Base-by-base conservation (phyloP, 1,140 invertebrate species). In the Scaptomyza graminum region DNA sequence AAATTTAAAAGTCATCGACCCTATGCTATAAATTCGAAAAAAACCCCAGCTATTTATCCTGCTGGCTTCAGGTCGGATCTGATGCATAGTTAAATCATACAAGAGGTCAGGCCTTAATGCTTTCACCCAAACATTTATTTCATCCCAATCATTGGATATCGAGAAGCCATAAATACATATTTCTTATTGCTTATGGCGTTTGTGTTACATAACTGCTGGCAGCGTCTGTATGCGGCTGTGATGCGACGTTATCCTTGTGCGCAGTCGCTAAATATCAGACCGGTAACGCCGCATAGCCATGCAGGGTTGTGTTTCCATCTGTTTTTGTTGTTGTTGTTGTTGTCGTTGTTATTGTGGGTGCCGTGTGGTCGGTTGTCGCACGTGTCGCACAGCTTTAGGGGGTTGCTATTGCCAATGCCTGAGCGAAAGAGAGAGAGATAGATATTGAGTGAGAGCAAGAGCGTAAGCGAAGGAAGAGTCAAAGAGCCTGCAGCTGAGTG, bases 231-330 rank as follows among this genome's bases (percentile, higher is more conserved):
- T 51, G 34, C 68, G 37, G 44, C 37, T 59, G 15, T 57, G 52
- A 22, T 37, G 28, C 18, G 49, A 31, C 25, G 55, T 44, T 69
- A 71, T 37, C 63, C 56, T 44, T 62, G n/a, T 80, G 81, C 80
- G 80, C 80, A 85, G 73, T 65, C 77, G 79, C 61, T 39, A 43
- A 44, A 12, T 41, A 25, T 47, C 52, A 74, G 62, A 46, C 80
- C 80, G 80, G 80, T 76, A 79, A 76, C 64, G 69, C 63, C 64
- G 71, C 67, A 71, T 70, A 65, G 59, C 25, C 47, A 61, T 18
- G 57, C 64, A 67, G 80, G 81, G 73, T 56, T 72, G 67, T 47
- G 31, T 47, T 46, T 15, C 12, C 15, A 50, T 47, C 13, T 47
- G 56, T 34, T 12, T 11, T 9, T 55, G 34, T 22, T 39, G 15